phyloP scores from a whole-genome alignment of 2,113 vertebrate genomes.

The Ictalurus punctatus region DNA sequence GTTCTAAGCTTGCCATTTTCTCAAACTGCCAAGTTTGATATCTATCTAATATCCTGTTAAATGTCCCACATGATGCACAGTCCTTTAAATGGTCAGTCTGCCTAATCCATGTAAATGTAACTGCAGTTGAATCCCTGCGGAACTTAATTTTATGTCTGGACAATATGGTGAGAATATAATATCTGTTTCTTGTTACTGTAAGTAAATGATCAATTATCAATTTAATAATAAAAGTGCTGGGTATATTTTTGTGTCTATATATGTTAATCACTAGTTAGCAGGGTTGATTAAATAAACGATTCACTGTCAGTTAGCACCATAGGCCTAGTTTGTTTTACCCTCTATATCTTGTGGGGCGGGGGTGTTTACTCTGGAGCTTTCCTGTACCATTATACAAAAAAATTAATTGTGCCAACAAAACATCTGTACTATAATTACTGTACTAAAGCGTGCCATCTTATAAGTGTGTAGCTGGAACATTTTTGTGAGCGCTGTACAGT shows the following conservation, averaged over 20 bases:
- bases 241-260: neutral
- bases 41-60: neutral
- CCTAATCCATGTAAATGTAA: neutral
- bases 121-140: neutral
- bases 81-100: neutral
- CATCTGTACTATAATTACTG: slow-evolving; percentile 22
- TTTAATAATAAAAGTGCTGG: neutral
- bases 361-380: slow-evolving; percentile 9
- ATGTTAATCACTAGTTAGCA: neutral
- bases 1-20: neutral
- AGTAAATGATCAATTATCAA: no score
- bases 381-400: neutral
- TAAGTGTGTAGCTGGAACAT: neutral
- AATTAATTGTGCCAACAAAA: slow-evolving; percentile 14
- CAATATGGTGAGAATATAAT: neutral
- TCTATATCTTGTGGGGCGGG: neutral
- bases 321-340: neutral
- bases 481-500: neutral
- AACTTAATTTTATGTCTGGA: neutral
- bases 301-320: neutral
- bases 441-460: slow-evolving; percentile 25
- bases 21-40: neutral
- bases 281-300: neutral
- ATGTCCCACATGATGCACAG: neutral
- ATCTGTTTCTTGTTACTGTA: neutral